These are phyloP conservation scores for Microcebus tavaratra DNA, from an alignment of 2,113 vertebrate genomes.

Conservation along the genomic window DNA sequence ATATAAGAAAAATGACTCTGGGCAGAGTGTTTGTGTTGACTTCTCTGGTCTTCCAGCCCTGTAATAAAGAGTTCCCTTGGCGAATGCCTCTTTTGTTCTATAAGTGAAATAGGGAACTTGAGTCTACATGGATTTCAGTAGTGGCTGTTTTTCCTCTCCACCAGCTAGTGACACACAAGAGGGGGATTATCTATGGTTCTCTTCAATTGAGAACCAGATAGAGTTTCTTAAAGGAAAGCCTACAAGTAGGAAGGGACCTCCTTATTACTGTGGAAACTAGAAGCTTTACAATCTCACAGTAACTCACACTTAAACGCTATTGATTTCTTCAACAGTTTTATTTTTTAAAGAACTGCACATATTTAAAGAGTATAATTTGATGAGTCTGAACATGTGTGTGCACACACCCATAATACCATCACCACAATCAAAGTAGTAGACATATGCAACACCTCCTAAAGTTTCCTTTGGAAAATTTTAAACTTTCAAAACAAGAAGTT, in stretches of 20 bases:
- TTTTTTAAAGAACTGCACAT: background rate
- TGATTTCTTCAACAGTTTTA: background rate
- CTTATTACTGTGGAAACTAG: background rate
- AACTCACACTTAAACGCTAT: background rate
- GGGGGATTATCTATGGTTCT: background rate
- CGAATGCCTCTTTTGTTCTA: background rate
- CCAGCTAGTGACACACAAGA: background rate
- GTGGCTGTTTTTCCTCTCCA: background rate
- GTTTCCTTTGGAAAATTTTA: background rate
- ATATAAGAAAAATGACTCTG: background rate
- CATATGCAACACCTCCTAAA: background rate
- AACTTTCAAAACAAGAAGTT: background rate
- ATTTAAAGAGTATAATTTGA: background rate
- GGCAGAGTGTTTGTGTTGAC: background rate
- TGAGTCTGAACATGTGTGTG: background rate
- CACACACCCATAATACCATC: background rate
- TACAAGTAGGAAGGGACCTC: background rate
- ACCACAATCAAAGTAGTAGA: background rate
- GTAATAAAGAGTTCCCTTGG: background rate
- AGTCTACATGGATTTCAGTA: background rate
- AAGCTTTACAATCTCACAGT: background rate
- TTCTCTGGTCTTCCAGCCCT: background rate
- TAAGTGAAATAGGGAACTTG: background rate
- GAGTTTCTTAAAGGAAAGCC: background rate
- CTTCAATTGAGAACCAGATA: no score